These are phyloP conservation scores for Drosophila sulfurigaster DNA, from an alignment of 1,140 invertebrate genomes.

Conservation along the genomic window DNA sequence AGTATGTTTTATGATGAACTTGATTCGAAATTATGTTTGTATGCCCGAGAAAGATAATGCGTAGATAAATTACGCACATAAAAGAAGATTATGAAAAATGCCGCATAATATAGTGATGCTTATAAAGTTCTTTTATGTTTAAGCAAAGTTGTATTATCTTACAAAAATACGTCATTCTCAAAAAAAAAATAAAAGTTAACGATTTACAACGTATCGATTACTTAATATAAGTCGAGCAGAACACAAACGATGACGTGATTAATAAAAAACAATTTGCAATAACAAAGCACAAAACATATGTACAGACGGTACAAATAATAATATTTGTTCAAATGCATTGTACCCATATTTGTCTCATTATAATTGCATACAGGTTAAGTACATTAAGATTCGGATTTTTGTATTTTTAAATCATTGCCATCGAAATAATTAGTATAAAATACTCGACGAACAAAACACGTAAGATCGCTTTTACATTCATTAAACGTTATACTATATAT, in stretches of 20 bases:
- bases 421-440: constrained; percentile 7
- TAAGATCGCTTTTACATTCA: not conserved
- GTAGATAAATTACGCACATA: not conserved
- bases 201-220: not conserved
- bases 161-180: not conserved
- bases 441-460: not conserved
- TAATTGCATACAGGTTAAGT: constrained; percentile 8
- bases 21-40: not conserved
- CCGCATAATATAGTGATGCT: no score
- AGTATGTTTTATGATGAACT: not conserved
- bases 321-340: constrained; percentile 7
- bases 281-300: not conserved
- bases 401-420: constrained; percentile 13
- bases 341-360: constrained; percentile 1
- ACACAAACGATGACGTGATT: not conserved
- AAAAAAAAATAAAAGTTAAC: not conserved
- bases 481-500: not conserved
- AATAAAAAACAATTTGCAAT: not conserved
- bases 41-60: not conserved
- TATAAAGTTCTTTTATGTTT: no score
- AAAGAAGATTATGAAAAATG: not conserved
- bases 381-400: constrained; percentile 16
- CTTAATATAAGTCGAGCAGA: not conserved
- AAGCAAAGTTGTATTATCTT: no score
- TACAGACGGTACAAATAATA: not conserved